Conservation (phyloP, 2,797 vertebrate genomes). For the Rhinella marina region DNA sequence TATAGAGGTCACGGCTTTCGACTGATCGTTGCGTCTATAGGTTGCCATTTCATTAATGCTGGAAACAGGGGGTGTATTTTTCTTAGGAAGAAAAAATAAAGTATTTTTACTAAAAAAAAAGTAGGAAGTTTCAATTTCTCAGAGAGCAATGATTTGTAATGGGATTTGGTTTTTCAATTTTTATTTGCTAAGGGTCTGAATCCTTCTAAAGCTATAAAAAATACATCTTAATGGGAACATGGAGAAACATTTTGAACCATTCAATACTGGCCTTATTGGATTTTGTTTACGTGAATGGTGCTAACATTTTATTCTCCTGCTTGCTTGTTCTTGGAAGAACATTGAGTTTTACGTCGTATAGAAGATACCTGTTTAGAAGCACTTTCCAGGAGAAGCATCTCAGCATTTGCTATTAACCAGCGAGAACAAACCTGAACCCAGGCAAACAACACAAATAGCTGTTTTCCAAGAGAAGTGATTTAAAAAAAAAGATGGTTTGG, state of each 20-base stretch:
- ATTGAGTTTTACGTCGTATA: constrained; percentile 10
- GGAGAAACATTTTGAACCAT: not conserved
- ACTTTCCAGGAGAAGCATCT: not conserved
- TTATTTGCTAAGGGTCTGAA: not conserved
- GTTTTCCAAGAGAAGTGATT: not conserved
- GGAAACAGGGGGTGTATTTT: too few relatives aligned
- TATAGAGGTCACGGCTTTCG: too few relatives aligned
- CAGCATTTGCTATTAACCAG: not conserved
- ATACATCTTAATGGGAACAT: not conserved
- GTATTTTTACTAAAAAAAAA: too few relatives aligned
- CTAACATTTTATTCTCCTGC: too few relatives aligned
- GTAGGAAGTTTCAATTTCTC: not conserved
- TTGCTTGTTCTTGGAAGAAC: constrained; percentile 7
- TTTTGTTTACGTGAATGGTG: not conserved
- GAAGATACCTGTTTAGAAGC: not conserved
- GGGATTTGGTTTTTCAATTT: not conserved
- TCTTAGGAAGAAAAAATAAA: too few relatives aligned
- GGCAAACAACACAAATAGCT: not conserved
- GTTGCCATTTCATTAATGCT: too few relatives aligned
- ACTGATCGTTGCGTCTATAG: too few relatives aligned
- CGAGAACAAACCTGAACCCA: not conserved
- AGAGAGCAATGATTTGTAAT: not conserved
- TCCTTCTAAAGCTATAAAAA: not conserved
- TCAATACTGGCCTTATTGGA: not conserved
- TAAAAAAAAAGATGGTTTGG: not conserved